These are phyloP conservation scores for Sarcophaga variegata DNA, from an alignment of 2,888 invertebrate genomes.

Conservation along the genomic window DNA sequence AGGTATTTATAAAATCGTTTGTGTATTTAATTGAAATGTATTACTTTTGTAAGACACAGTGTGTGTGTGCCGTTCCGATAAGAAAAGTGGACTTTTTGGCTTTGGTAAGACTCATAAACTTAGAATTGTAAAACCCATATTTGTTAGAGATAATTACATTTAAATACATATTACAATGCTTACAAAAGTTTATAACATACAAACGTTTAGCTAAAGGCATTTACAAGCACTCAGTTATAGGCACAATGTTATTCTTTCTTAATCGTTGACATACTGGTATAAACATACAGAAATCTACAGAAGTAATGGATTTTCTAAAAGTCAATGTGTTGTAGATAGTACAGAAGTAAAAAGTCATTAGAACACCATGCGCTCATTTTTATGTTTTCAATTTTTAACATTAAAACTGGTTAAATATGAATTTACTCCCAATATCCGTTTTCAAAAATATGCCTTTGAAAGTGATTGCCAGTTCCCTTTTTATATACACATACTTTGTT, in stretches of 20 bases:
- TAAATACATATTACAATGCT: conserved; percentile 74
- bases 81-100: neutral
- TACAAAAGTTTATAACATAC: conserved; percentile 57
- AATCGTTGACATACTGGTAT: neutral
- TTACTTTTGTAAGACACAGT: neutral
- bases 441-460: neutral
- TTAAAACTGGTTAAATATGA: conserved; percentile 58
- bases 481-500: neutral
- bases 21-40: neutral
- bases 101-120: neutral
- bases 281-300: neutral
- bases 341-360: no score
- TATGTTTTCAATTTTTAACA: conserved; percentile 37
- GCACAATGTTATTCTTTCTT: neutral
- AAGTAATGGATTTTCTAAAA: conserved; percentile 37
- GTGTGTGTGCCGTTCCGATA: neutral
- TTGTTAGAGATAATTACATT: conserved; percentile 74
- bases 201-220: no score
- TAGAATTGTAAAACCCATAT: conserved; percentile 45
- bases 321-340: neutral
- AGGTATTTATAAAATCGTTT: neutral
- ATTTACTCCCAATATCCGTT: conserved; percentile 40
- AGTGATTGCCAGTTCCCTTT: neutral
- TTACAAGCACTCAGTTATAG: neutral
- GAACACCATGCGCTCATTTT: neutral